Percentiles rank a stretch among this genome's conserved stretches.
Evolutionary conservation across 2,113 vertebrate genomes (phyloP).

Genomic region (Poeciliopsis prolifica): DNA sequence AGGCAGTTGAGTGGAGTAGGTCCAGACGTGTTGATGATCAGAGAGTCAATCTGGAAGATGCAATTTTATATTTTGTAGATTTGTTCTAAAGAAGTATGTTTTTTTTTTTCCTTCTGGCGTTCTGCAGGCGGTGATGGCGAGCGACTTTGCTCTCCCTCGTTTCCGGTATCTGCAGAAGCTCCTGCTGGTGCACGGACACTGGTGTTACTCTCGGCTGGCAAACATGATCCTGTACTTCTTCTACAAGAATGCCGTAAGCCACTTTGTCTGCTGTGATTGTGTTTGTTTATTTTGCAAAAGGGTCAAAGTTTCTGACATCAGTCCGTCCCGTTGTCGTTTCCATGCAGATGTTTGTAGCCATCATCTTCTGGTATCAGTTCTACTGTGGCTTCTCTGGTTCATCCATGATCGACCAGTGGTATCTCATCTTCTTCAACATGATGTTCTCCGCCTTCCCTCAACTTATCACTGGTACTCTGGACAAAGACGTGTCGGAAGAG

Average conservation of each 20-base stretch:
- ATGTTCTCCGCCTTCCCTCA: slow-evolving; percentile 97
- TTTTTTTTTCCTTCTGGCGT: no score
- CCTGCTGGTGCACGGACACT: slow-evolving; percentile 94
- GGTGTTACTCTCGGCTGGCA: slow-evolving; percentile 96
- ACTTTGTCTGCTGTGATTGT: background rate
- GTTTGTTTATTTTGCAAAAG: background rate
- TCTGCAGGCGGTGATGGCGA: slow-evolving; percentile 96
- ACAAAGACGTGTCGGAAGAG: slow-evolving; percentile 90
- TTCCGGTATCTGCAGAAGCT: slow-evolving; percentile 95
- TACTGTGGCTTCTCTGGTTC: slow-evolving; percentile 98
- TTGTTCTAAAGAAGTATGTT: no score
- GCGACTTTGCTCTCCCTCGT: slow-evolving; percentile 92
- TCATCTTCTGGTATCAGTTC: slow-evolving; percentile 99
- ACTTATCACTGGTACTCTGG: slow-evolving; percentile 94
- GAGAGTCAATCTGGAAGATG: slow-evolving; percentile 32
- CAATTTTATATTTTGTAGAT: no score
- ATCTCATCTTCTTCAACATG: slow-evolving; percentile 98
- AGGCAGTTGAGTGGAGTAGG: slow-evolving; percentile 6
- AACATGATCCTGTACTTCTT: slow-evolving; percentile 99
- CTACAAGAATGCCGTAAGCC: slow-evolving; percentile 97
- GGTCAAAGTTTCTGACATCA: background rate
- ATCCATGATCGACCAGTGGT: slow-evolving; percentile 98
- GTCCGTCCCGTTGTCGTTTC: background rate
- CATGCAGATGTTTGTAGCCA: slow-evolving; percentile 94
- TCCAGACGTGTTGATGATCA: background rate